phyloP scores from a whole-genome alignment of 2,888 invertebrate genomes.

The Drosophila dives region DNA sequence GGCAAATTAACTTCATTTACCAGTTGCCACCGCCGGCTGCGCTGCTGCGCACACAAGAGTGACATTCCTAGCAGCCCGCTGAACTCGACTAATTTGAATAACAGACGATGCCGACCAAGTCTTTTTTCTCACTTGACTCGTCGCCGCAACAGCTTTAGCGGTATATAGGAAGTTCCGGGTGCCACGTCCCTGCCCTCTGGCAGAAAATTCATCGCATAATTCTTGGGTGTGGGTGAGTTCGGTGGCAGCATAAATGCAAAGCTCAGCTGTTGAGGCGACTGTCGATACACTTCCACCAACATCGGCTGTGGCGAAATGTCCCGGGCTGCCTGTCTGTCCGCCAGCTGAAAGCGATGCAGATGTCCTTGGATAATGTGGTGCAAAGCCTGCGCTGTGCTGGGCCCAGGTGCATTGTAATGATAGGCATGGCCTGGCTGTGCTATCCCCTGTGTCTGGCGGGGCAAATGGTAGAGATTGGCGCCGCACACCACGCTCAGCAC shows the following conservation, averaged over 20 bases:
- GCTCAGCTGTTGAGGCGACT: slow-evolving; percentile 32
- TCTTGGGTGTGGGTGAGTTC: slow-evolving; percentile 75
- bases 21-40: slow-evolving; percentile 44
- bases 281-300: slow-evolving; percentile 56
- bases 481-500: slow-evolving; percentile 52
- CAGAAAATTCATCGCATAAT: slow-evolving; percentile 78
- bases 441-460: slow-evolving; percentile 25
- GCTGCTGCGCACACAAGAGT: slow-evolving; percentile 28
- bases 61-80: slow-evolving; percentile 55
- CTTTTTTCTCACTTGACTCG: slow-evolving; percentile 34
- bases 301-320: slow-evolving; percentile 17
- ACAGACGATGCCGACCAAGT: slow-evolving; percentile 61
- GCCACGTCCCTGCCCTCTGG: slow-evolving; percentile 80
- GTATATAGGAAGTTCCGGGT: slow-evolving; percentile 83
- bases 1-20: slow-evolving; percentile 69
- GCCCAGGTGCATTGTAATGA: slow-evolving; percentile 62
- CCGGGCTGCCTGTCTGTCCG: slow-evolving; percentile 43
- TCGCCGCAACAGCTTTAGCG: slow-evolving; percentile 59
- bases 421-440: slow-evolving; percentile 50
- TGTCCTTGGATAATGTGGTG: slow-evolving; percentile 54
- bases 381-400: slow-evolving; percentile 46
- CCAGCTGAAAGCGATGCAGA: slow-evolving; percentile 55
- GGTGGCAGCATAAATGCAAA: slow-evolving; percentile 57
- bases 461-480: slow-evolving; percentile 38
- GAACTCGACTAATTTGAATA: slow-evolving; percentile 63